Percentiles rank a stretch among this genome's conserved stretches.
phyloP scores from a whole-genome alignment of 2,113 vertebrate species.

The Acinonyx jubatus region DNA sequence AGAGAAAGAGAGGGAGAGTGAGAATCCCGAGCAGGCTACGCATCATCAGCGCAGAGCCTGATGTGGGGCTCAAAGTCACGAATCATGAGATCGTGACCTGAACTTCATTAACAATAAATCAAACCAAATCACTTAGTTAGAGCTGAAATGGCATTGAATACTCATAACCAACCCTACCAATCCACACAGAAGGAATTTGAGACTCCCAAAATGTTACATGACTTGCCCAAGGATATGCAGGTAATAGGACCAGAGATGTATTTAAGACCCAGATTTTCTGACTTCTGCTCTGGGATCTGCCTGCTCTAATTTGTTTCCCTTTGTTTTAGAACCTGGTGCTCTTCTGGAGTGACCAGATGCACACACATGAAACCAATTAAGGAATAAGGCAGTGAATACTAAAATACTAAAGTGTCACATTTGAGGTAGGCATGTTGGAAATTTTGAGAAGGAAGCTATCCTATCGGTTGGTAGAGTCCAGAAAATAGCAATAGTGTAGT shows the following conservation, averaged over 20 bases:
- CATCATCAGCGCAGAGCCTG: too few species aligned
- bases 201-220: background rate
- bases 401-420: background rate
- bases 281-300: background rate
- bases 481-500: background rate
- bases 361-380: background rate
- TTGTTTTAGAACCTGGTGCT: background rate
- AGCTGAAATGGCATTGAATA: background rate
- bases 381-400: background rate
- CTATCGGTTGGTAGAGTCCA: background rate
- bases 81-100: too few species aligned
- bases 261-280: background rate
- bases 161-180: background rate
- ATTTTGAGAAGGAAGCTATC: background rate
- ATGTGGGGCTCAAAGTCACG: too few species aligned
- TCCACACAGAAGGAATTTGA: background rate
- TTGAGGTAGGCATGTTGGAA: background rate
- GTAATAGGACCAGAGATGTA: background rate
- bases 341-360: background rate
- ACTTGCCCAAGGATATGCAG: background rate
- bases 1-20: too few species aligned
- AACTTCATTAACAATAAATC: background rate
- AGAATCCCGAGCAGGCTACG: too few species aligned
- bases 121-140: background rate
- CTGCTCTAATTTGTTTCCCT: background rate